Evolutionary conservation across 2,113 vertebrate genomes (phyloP).

Genomic region (Pleuronectes platessa): DNA sequence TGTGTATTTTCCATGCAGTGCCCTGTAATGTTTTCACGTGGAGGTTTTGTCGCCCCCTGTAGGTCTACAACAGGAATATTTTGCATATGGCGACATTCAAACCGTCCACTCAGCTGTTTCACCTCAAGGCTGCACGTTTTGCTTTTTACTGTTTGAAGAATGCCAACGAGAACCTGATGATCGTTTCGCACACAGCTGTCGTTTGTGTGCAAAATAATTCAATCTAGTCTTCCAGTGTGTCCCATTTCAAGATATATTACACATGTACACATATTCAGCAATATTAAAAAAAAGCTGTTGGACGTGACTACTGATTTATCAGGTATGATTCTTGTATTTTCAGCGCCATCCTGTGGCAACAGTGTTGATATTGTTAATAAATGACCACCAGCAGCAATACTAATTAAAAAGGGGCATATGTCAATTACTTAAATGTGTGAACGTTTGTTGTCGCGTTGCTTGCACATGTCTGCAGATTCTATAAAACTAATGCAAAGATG

Average conservation of each 20-base stretch:
- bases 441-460: neutral
- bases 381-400: constrained; percentile 63
- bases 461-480: neutral
- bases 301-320: constrained; percentile 45
- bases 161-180: no score
- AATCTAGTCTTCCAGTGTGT: constrained; percentile 50
- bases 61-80: neutral
- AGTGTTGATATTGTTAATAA: constrained; percentile 59
- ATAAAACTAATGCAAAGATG: neutral
- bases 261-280: constrained; percentile 47
- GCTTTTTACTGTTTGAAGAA: constrained; percentile 67
- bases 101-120: constrained; percentile 1
- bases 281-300: constrained; percentile 31
- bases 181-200: constrained; percentile 61
- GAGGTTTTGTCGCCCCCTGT: neutral
- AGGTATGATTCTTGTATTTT: constrained; percentile 51
- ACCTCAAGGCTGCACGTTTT: constrained; percentile 47
- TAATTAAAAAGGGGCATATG: constrained; percentile 52
- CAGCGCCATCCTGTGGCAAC: constrained; percentile 50
- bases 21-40: neutral
- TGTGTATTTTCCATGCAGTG: neutral
- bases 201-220: constrained; percentile 26
- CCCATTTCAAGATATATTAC: constrained; percentile 35
- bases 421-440: constrained; percentile 40
- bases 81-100: neutral